Conservation (phyloP, 2,113 vertebrate species). For the Chaenogobius annularis region DNA sequence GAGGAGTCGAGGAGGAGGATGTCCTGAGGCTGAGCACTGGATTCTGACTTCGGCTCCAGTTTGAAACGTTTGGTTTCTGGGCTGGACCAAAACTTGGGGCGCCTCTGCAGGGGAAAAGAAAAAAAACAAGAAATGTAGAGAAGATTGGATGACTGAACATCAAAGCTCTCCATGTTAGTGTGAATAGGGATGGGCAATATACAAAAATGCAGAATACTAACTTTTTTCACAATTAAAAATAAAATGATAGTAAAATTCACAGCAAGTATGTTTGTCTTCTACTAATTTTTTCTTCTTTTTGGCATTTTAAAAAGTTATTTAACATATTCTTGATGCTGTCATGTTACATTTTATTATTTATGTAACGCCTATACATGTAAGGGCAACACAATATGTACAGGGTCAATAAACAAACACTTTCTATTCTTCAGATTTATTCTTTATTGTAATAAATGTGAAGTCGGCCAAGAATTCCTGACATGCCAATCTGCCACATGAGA, state of each 20-base stretch:
- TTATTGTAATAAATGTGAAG: background rate
- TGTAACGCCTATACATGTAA: too few species aligned
- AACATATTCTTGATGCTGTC: too few species aligned
- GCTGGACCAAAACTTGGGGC: slow-evolving; percentile 84
- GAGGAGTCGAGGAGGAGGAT: slow-evolving; percentile 83
- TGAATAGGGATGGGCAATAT: too few species aligned
- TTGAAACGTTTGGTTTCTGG: slow-evolving; percentile 87
- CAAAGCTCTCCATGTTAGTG: background rate
- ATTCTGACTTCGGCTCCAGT: slow-evolving; percentile 87
- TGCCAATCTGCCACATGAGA: slow-evolving; percentile 8
- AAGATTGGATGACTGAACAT: background rate
- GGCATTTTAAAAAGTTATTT: too few species aligned
- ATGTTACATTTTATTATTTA: too few species aligned
- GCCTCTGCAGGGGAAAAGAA: slow-evolving; percentile 71
- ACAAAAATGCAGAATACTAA: too few species aligned
- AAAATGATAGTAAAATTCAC: too few species aligned
- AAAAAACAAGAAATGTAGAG: background rate
- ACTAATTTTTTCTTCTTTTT: too few species aligned
- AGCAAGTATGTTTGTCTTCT: too few species aligned
- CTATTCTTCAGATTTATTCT: slow-evolving; percentile 15
- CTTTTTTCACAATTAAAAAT: too few species aligned
- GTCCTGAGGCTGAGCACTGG: slow-evolving; percentile 85
- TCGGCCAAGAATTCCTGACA: background rate
- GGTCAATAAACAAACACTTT: too few species aligned
- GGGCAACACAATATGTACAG: too few species aligned